Evolutionary conservation across 1,140 invertebrate genomes (phyloP).

Genomic region (Heliconius eleuchia): DNA sequence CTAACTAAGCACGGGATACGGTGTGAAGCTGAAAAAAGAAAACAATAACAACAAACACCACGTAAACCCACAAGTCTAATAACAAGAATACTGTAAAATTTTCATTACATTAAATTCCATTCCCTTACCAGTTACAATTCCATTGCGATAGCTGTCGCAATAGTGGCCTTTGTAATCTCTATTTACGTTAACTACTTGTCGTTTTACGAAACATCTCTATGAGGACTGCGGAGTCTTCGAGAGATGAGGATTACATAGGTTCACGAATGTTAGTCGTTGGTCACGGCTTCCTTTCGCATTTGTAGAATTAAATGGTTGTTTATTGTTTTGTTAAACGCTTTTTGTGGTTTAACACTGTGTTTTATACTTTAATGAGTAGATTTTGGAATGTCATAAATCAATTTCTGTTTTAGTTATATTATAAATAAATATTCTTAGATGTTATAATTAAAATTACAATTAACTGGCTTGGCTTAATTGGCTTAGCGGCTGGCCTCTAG

Average conservation of each 20-base stretch:
- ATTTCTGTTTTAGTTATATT: too few species aligned
- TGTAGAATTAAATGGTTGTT: background rate
- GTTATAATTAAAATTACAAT: too few species aligned
- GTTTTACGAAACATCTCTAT: slow-evolving; percentile 7
- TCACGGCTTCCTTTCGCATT: background rate
- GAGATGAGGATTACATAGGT: slow-evolving; percentile 5
- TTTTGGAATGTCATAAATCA: too few species aligned
- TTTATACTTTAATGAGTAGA: too few species aligned
- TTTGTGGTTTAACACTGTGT: too few species aligned
- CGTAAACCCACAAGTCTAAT: background rate
- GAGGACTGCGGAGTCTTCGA: background rate
- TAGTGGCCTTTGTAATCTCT: slow-evolving; percentile 9
- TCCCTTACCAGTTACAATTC: background rate
- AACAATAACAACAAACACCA: too few species aligned
- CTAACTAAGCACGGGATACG: too few species aligned
- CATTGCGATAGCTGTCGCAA: slow-evolving; percentile 1
- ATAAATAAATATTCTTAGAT: too few species aligned
- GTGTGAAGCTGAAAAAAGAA: too few species aligned
- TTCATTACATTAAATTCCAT: slow-evolving; percentile 8
- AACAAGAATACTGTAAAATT: background rate
- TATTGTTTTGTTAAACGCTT: background rate
- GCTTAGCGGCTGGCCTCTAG: too few species aligned
- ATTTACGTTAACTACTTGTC: slow-evolving; percentile 12
- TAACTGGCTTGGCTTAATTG: too few species aligned
- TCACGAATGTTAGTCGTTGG: background rate